A percentile compares a stretch with the other conserved stretches of the same genome.
Conservation (phyloP, 2,888 invertebrate genomes). For the Drosophila suboccidentalis region DNA sequence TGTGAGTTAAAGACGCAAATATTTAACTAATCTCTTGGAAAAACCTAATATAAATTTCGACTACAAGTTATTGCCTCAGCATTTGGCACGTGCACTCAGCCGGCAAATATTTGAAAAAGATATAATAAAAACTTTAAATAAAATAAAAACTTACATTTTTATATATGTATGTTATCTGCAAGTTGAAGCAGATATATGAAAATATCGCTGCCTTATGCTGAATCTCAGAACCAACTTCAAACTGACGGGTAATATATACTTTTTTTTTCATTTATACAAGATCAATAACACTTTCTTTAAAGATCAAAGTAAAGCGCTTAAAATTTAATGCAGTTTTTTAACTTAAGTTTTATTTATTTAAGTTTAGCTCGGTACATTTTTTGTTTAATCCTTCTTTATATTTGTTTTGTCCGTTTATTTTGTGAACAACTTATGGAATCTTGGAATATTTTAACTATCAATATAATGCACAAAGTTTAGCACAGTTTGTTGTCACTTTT, state of each 20-base stretch:
- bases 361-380: not conserved
- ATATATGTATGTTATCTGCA: not conserved
- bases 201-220: slow-evolving; percentile 6
- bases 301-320: too few species aligned
- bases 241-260: not conserved
- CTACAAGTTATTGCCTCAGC: slow-evolving; percentile 69
- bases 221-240: not conserved
- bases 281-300: not conserved
- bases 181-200: slow-evolving; percentile 13
- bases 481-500: not conserved
- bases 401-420: too few species aligned
- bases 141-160: not conserved
- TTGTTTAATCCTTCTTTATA: too few species aligned
- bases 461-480: not conserved
- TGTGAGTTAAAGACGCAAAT: slow-evolving; percentile 43
- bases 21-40: slow-evolving; percentile 53
- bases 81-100: slow-evolving; percentile 68
- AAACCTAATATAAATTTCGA: slow-evolving; percentile 68
- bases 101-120: slow-evolving; percentile 45
- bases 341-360: too few species aligned
- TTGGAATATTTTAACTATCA: not conserved
- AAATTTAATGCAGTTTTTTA: too few species aligned
- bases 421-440: not conserved
- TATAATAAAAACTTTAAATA: not conserved
- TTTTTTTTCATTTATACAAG: not conserved